phyloP scores from a whole-genome alignment of 2,888 invertebrate species.

The Margaritifera margaritifera region DNA sequence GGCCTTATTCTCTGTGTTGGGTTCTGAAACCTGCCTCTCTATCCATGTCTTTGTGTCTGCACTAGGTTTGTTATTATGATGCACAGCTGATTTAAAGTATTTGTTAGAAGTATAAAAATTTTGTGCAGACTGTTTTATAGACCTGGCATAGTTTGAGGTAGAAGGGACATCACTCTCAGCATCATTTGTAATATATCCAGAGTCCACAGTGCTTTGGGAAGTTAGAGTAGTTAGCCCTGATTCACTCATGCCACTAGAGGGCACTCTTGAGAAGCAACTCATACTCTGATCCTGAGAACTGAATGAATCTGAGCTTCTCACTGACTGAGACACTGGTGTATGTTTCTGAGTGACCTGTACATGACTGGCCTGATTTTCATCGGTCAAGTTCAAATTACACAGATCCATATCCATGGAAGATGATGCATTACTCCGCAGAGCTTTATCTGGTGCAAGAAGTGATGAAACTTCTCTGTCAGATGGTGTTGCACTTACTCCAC shows the following conservation, averaged over 20 bases:
- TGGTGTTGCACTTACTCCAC: conserved; percentile 36
- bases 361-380: not conserved
- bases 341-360: conserved; percentile 2
- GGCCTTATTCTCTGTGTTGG: too few species aligned
- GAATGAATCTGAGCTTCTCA: conserved; percentile 18
- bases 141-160: conserved; percentile 43
- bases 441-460: conserved; percentile 18
- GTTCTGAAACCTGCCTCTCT: too few species aligned
- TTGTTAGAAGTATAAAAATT: conserved; percentile 38
- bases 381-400: too few species aligned
- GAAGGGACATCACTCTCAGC: conserved; percentile 52
- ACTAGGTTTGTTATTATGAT: too few species aligned
- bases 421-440: too few species aligned
- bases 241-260: conserved; percentile 46
- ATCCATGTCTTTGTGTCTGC: too few species aligned
- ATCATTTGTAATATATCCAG: conserved; percentile 62
- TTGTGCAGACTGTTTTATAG: conserved; percentile 47
- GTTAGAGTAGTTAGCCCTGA: conserved; percentile 55
- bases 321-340: not conserved
- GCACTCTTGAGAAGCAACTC: conserved; percentile 9
- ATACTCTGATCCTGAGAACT: conserved; percentile 21
- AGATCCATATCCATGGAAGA: too few species aligned
- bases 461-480: conserved; percentile 48
- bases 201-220: conserved; percentile 59
- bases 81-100: conserved; percentile 24